Conservation (phyloP, 2,888 invertebrate genomes). For the Leptopilina syphax region DNA sequence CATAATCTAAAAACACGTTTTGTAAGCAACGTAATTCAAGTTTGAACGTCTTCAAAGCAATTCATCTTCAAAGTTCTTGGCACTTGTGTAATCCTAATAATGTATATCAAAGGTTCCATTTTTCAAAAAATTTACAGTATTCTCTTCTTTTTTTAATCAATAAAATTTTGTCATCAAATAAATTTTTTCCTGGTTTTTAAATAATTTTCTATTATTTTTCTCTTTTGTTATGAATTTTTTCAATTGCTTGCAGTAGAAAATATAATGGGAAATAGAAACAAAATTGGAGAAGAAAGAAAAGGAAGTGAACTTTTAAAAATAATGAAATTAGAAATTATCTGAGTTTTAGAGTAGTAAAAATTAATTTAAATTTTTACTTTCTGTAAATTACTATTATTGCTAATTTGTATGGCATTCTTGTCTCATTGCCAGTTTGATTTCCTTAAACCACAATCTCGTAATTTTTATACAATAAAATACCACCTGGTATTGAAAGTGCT, state of each 20-base stretch:
- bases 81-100: background rate
- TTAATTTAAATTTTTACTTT: background rate
- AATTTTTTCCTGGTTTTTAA: too few relatives aligned
- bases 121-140: background rate
- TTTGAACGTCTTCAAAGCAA: background rate
- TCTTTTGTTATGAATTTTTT: too few relatives aligned
- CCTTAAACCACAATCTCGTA: background rate
- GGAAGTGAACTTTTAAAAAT: too few relatives aligned
- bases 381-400: background rate
- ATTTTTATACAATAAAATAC: background rate
- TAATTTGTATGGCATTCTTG: constrained; percentile 1
- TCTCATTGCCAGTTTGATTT: constrained; percentile 19
- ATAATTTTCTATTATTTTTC: too few relatives aligned
- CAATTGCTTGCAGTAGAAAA: too few relatives aligned
- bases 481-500: background rate
- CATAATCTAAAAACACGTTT: constrained; percentile 23
- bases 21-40: constrained; percentile 30
- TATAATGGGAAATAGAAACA: too few relatives aligned
- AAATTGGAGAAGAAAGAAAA: too few relatives aligned
- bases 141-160: too few relatives aligned
- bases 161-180: too few relatives aligned
- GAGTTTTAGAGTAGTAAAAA: too few relatives aligned
- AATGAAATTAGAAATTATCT: too few relatives aligned
- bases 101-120: background rate
- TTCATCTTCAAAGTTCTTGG: constrained; percentile 4